These are phyloP conservation scores for Litoditis marina DNA, from an alignment of 2,888 invertebrate species.

Conservation along the genomic window DNA sequence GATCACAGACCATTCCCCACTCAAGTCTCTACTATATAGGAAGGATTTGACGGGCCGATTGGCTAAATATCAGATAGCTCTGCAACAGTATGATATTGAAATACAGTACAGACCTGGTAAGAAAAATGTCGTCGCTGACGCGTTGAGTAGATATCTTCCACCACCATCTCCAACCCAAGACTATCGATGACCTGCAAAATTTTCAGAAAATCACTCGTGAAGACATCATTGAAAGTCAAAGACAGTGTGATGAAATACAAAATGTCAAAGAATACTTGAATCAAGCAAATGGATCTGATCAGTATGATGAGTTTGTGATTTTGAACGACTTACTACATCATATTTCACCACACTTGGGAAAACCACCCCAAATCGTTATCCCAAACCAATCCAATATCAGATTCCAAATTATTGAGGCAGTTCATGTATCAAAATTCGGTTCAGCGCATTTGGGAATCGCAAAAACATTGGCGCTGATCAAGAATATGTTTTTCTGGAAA, in stretches of 20 bases:
- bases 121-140: slow-evolving; percentile 15
- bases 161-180: too few relatives aligned
- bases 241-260: too few relatives aligned
- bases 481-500: background rate
- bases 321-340: background rate
- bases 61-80: slow-evolving; percentile 7
- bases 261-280: too few relatives aligned
- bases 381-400: background rate
- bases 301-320: too few relatives aligned
- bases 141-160: slow-evolving; percentile 5
- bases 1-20: slow-evolving; percentile 22
- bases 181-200: too few relatives aligned
- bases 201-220: too few relatives aligned
- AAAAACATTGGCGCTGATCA: background rate
- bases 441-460: background rate
- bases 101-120: slow-evolving; percentile 20
- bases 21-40: slow-evolving; percentile 10
- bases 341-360: too few relatives aligned
- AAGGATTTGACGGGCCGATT: slow-evolving; percentile 14
- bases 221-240: too few relatives aligned
- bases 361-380: too few relatives aligned
- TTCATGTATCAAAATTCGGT: background rate
- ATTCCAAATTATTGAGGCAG: background rate
- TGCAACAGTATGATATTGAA: slow-evolving; percentile 10
- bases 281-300: too few relatives aligned